Base-by-base conservation (phyloP, 1,140 invertebrate species). In the Reticulitermes speratus region DNA sequence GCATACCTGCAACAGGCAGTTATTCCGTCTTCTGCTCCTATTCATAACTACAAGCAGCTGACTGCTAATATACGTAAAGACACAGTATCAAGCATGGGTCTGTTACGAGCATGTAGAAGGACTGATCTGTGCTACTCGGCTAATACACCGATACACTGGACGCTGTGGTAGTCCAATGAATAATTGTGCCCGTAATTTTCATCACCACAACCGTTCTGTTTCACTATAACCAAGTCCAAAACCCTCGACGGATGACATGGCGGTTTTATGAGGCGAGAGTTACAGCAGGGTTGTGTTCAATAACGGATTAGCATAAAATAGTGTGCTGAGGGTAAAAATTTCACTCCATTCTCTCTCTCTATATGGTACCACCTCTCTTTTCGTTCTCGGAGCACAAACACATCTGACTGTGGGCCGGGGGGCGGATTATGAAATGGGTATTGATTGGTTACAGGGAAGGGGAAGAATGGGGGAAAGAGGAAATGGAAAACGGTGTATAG, bases 271-370 rank as follows among this genome's bases (percentile, higher is more conserved):
- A 30, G 65, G n/a, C 65, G 65, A 75, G n/a, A n/a, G 65, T 25
- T 30, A 75, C n/a, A 30, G 65, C 25, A 8, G 7, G 65, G 65
- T 30, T 30, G n/a, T 75, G 65, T 75, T 75, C 65, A 75, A 75
- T 75, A 75, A 75, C 65, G 65, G 65, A 75, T 75, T 75, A 75
- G 65, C 65, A 75, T 75, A 75, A 75, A 75, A 9, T 75, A 75
- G 65, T 75, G 65, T 75, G 65, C n/a, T 14, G 25, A 75, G 25
- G 65, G 65, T 75, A 75, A 75, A 75, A 75, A 75, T 75, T 75
- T 30, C 65, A 75, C 65, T n/a, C 65, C 65, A 75, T 75, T 30
- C 65, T 75, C 65, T 75, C 65, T 75, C 7, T 75, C n/a, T 75
- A 75, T 30, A 30, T 30, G n/a, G 7, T 30, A 55, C 65, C 12